These are phyloP conservation scores for Anarsia innoxiella DNA, from an alignment of 2,888 invertebrate genomes.

Conservation along the genomic window DNA sequence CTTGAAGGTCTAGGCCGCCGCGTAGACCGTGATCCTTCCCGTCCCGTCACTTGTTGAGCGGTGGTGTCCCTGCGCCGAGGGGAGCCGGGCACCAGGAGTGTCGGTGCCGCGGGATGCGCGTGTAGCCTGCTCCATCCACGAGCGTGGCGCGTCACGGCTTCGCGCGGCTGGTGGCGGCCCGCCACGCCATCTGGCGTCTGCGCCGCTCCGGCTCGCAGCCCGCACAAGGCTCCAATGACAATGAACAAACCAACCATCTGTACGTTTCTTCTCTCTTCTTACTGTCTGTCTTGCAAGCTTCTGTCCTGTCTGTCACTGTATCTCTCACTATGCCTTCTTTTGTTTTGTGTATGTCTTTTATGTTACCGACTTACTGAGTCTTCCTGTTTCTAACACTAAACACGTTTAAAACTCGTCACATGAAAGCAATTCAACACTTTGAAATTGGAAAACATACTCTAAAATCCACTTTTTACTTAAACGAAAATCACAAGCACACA, in stretches of 20 bases:
- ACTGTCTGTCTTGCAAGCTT: conserved; percentile 22
- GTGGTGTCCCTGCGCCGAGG: conserved; percentile 20
- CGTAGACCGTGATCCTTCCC: conserved; percentile 20
- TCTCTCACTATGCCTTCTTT: not conserved
- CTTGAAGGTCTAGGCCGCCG: conserved; percentile 20
- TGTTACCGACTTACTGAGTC: not conserved
- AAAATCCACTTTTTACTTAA: not conserved
- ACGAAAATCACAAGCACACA: conserved; percentile 17
- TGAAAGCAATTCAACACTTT: conserved; percentile 11
- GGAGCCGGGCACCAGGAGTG: too few species aligned
- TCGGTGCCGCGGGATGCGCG: conserved; percentile 48
- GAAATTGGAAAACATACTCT: not conserved
- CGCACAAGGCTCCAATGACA: conserved; percentile 66
- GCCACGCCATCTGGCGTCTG: conserved; percentile 82
- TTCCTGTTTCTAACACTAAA: not conserved
- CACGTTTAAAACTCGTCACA: conserved; percentile 14
- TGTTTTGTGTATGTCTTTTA: not conserved
- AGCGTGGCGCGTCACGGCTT: conserved; percentile 81
- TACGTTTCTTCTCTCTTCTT: conserved; percentile 51
- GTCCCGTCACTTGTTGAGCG: conserved; percentile 31
- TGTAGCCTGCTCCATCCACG: conserved; percentile 55
- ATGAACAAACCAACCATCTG: conserved; percentile 73
- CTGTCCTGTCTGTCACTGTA: conserved; percentile 10
- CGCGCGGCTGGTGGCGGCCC: conserved; percentile 82
- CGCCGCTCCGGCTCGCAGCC: conserved; percentile 74